phyloP scores from a whole-genome alignment of 2,888 invertebrate species.

The Cheiracanthium punctorium region DNA sequence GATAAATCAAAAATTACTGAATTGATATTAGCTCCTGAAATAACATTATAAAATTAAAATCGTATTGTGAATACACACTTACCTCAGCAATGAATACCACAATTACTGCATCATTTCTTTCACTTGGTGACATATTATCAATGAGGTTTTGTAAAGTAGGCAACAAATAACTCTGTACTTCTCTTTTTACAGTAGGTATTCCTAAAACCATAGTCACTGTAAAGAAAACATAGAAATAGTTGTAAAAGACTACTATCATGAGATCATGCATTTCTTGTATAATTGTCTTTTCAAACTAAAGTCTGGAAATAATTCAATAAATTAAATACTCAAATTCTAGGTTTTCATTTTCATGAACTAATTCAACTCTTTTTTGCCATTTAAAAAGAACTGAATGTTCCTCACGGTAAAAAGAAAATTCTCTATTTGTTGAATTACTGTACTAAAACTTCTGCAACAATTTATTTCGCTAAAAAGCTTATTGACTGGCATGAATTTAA shows the following conservation, averaged over 20 bases:
- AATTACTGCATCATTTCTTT: constrained; percentile 87
- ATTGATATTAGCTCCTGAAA: too few species aligned
- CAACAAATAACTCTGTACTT: constrained; percentile 90
- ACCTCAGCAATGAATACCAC: constrained; percentile 90
- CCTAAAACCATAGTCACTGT: constrained; percentile 88
- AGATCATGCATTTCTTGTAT: not conserved
- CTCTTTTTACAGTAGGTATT: constrained; percentile 91
- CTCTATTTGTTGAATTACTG: too few species aligned
- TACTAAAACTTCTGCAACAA: too few species aligned
- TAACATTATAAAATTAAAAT: not conserved
- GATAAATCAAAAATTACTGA: too few species aligned
- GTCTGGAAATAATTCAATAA: not conserved
- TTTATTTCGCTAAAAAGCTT: too few species aligned
- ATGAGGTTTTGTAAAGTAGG: constrained; percentile 90
- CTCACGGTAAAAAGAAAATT: too few species aligned
- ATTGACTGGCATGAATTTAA: too few species aligned
- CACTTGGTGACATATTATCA: constrained; percentile 84
- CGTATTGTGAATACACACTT: too few species aligned
- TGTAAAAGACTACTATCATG: not conserved
- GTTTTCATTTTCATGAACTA: too few species aligned
- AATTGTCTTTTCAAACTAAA: not conserved
- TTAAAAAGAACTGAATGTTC: too few species aligned
- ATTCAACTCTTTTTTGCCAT: too few species aligned
- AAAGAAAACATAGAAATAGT: not conserved
- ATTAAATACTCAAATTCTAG: not conserved